Base-by-base conservation (phyloP, 1,140 invertebrate genomes). In the Anoplophora glabripennis region DNA sequence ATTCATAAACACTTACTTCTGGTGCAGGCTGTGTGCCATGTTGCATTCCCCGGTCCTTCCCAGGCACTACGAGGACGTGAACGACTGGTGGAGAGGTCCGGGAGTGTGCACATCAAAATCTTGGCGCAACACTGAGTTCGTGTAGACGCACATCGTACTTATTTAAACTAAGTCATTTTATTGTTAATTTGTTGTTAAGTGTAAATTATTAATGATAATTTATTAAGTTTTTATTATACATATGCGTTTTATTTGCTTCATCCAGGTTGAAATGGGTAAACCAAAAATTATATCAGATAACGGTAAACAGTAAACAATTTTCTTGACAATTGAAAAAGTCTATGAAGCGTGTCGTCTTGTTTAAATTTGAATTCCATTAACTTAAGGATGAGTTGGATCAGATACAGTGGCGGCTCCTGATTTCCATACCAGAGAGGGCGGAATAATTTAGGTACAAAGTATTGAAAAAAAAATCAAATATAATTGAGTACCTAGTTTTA, bases 1-100 rank as follows among this genome's bases (percentile, higher is more conserved):
- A 74, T 94, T 96, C 71, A 90, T 96, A 66, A 95, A 96, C 76
- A 96, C 93, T 12, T 92, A 88, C 71, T 98, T 96, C 76, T 97
- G 94, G 88, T 98, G 95, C 73, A 86, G 95, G 1, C 81, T 98
- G 12, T 98, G 96, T 76, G 86, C 93, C 4, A 87, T 94, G 82
- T 74, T 95, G 18, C 93, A 96, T 72, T 90, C 89, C 59, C 80
- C 81, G 40, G 70, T 76, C 14, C 77, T 80, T 57, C 75, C 77
- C 1, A 84, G 83, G 60, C 88, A 84, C 76, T 93, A 93, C 73
- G 79, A 84, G 14, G 89, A 94, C 72, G 83, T 94, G 12, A 92
- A 93, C 73, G 85, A 89, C 56, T 93, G 91, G 90, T 94, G 90
- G 92, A 81, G 90, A 59, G 90, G 88, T 1, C 79, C 83, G 1